These are phyloP conservation scores for Penaeus indicus DNA, from an alignment of 1,140 invertebrate genomes.

Conservation along the genomic window DNA sequence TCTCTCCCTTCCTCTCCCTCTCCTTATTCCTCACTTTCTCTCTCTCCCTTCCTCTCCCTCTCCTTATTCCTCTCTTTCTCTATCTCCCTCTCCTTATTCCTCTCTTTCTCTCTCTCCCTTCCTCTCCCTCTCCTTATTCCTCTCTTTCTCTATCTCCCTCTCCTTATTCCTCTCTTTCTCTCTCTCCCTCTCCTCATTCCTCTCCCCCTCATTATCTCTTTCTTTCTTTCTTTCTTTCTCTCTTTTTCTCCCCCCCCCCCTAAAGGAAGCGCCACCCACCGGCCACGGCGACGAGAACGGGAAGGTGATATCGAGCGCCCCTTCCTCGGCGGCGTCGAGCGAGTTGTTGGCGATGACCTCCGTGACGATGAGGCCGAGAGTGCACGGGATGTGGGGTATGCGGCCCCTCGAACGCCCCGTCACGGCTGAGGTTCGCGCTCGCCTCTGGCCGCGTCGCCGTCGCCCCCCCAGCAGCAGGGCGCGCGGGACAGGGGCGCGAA, in stretches of 20 bases:
- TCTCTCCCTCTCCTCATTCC: background rate
- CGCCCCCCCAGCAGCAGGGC: constrained; percentile 6
- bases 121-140: no score
- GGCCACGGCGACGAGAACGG: constrained; percentile 61
- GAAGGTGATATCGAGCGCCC: constrained; percentile 61
- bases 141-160: no score
- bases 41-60: no score
- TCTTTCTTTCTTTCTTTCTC: background rate
- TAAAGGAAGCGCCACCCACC: constrained; percentile 35
- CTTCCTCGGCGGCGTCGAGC: constrained; percentile 6
- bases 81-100: no score
- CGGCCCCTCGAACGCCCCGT: background rate
- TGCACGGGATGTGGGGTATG: constrained; percentile 43
- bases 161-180: no score
- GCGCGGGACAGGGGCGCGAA: background rate
- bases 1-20: no score
- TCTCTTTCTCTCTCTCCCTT: no score
- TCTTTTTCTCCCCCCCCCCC: background rate
- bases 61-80: no score
- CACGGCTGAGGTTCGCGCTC: background rate
- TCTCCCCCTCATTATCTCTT: no score
- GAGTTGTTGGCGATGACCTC: constrained; percentile 59
- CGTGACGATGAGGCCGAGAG: constrained; percentile 61
- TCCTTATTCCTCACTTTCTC: no score
- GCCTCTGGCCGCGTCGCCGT: background rate